A percentile compares a stretch with the other conserved stretches of the same genome.
These are phyloP conservation scores for Ambastaia sidthimunki DNA, from an alignment of 2,797 vertebrate genomes.

Conservation along the genomic window DNA sequence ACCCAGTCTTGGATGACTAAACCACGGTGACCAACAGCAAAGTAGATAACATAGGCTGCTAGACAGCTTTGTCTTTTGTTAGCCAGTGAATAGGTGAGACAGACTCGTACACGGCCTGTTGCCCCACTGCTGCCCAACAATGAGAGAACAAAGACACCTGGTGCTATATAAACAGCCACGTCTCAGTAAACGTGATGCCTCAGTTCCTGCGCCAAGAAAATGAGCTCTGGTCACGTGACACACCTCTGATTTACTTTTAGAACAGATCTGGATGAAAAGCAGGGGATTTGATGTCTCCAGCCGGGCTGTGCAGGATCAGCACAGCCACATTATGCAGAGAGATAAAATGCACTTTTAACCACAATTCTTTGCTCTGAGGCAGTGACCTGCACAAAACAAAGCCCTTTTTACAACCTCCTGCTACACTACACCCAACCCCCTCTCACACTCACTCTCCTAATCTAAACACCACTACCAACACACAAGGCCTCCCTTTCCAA, in stretches of 20 bases:
- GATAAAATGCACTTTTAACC: slow-evolving; percentile 55
- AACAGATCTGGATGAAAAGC: slow-evolving; percentile 32
- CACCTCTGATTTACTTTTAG: slow-evolving; percentile 10
- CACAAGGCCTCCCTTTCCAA: slow-evolving; percentile 46
- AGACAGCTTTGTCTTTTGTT: slow-evolving; percentile 67
- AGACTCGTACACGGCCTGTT: slow-evolving; percentile 26
- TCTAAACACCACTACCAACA: slow-evolving; percentile 53
- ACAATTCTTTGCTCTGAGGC: slow-evolving; percentile 57
- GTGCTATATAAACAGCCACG: slow-evolving; percentile 20
- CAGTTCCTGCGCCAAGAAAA: slow-evolving; percentile 28
- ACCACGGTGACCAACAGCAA: slow-evolving; percentile 52
- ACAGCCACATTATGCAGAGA: slow-evolving; percentile 55
- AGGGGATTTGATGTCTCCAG: slow-evolving; percentile 46
- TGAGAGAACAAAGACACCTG: slow-evolving; percentile 39
- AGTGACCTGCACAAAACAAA: slow-evolving; percentile 66
- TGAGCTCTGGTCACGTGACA: slow-evolving; percentile 28
- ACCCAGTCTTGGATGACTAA: slow-evolving; percentile 64
- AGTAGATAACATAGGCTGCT: slow-evolving; percentile 38
- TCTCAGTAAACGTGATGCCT: slow-evolving; percentile 24
- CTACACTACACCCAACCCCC: slow-evolving; percentile 61
- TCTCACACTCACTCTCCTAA: slow-evolving; percentile 53
- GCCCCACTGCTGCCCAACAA: slow-evolving; percentile 33
- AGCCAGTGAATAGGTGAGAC: slow-evolving; percentile 56
- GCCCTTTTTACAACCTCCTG: slow-evolving; percentile 60
- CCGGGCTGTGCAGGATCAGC: slow-evolving; percentile 40